Evolutionary conservation across 2,113 vertebrate species (phyloP), one percentile per base, ranked within the genome.

Genomic region (Bettongia penicillata): DNA sequence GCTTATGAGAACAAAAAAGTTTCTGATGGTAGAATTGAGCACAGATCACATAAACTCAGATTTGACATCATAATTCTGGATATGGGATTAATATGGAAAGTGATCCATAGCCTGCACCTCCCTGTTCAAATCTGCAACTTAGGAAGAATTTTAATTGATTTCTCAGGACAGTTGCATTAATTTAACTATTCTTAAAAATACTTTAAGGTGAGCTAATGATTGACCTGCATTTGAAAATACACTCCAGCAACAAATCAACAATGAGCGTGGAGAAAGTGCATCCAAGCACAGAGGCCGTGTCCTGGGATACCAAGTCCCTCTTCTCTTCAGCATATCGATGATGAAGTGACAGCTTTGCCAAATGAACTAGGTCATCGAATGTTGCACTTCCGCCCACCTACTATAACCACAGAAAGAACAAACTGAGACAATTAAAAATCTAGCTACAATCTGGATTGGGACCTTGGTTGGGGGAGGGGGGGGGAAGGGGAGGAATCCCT

Each of bases 1-100:
- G 16, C 19, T 91, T 95, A 8, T n/a, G 90, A 95, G 53, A 93
- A 95, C 9, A 95, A 95, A 93, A 53, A 43, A 43, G 3, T 93
- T 14, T 16, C 57, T 55, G 49, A 12, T 90, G 19, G 50, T 57
- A 96, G 96, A 95, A 93, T 37, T 37, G 3, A 31, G 95, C 48
- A 93, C 53, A 50, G 91, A 96, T 28, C 9, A 48, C 61, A 47
- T 94, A 96, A 94, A 89, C 89, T 95, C 89, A n/a, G 55, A 91
- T 93, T 77, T 96, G 57, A 91, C 95, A 90, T 95, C 19, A 95
- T 89, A 77, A 94, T 2, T 93, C 47, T 53, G 95, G 50, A 94
- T 48, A 96, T 0, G 93, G n/a, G 53, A 92, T 51, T 97, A 95
- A 95, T 95, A 53, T n/a, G 31, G 48, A 51, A 96, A 92, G 94